phyloP scores from a whole-genome alignment of 2,113 vertebrate genomes.

The Urocitellus parryii region DNA sequence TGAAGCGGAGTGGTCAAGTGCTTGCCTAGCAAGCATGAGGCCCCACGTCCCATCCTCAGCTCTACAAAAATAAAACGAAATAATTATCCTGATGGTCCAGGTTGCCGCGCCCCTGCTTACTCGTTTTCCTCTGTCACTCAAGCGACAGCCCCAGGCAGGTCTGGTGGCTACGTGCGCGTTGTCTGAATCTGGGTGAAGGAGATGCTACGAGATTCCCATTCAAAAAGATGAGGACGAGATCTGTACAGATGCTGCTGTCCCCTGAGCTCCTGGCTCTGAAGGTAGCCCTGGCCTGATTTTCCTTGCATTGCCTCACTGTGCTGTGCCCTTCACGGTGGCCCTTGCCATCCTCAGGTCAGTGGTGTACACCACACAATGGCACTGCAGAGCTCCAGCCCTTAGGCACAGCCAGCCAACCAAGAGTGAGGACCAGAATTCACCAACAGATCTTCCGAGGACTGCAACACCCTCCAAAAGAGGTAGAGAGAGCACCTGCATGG shows the following conservation, averaged over 20 bases:
- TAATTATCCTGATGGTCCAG: neutral
- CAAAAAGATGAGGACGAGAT: neutral
- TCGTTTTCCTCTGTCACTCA: neutral
- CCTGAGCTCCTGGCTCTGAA: neutral
- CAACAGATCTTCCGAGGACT: neutral
- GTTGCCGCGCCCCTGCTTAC: neutral
- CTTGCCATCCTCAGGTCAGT: neutral
- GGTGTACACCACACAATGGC: neutral
- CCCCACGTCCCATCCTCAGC: neutral
- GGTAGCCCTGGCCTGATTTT: neutral
- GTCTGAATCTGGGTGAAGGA: neutral
- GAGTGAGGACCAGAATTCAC: neutral
- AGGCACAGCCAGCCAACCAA: neutral
- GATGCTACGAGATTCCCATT: neutral
- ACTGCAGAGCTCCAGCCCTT: neutral
- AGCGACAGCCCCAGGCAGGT: neutral
- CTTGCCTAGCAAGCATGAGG: neutral
- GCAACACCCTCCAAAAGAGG: neutral
- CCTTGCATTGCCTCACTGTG: neutral
- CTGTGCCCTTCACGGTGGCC: neutral
- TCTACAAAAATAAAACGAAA: neutral
- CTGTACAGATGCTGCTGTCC: neutral
- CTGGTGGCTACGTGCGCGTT: neutral
- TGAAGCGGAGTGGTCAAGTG: neutral
- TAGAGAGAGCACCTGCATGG: neutral